These are phyloP conservation scores for Chrysina gloriosa DNA, from an alignment of 2,888 invertebrate species.

Conservation along the genomic window DNA sequence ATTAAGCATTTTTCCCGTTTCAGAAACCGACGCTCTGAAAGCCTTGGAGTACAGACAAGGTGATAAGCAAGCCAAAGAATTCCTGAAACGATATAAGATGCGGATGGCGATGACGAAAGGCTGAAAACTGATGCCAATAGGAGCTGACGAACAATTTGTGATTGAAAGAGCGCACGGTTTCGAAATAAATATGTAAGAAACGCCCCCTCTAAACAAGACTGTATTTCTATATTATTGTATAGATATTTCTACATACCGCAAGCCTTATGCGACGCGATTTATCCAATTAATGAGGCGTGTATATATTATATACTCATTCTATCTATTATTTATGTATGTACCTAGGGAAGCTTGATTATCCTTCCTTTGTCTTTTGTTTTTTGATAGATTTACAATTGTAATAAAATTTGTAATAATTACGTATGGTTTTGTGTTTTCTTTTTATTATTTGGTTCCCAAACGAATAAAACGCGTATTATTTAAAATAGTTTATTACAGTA, in stretches of 20 bases:
- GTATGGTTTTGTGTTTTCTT: background rate
- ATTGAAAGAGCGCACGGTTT: too few relatives aligned
- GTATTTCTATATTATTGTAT: background rate
- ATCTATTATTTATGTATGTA: too few relatives aligned
- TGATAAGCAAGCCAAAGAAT: slow-evolving; percentile 90
- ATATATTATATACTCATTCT: slow-evolving; percentile 1
- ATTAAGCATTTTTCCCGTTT: slow-evolving; percentile 7
- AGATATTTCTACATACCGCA: background rate
- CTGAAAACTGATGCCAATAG: background rate
- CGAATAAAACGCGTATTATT: background rate
- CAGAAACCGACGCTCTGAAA: slow-evolving; percentile 78
- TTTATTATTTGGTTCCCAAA: background rate
- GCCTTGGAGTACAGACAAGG: slow-evolving; percentile 86
- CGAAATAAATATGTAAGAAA: too few relatives aligned
- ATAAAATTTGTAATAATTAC: slow-evolving; percentile 1
- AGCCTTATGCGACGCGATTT: background rate
- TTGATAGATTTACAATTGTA: background rate
- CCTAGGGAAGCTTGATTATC: too few relatives aligned
- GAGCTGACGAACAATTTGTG: too few relatives aligned
- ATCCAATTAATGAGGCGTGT: background rate
- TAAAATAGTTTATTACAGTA: background rate
- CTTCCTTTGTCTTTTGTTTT: background rate
- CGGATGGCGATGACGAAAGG: slow-evolving; percentile 42
- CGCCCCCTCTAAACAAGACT: background rate
- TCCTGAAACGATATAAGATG: slow-evolving; percentile 75